Evolutionary conservation across 1,140 invertebrate genomes (phyloP), one percentile per base, ranked within the genome.

Genomic region (Hyphantria cunea): DNA sequence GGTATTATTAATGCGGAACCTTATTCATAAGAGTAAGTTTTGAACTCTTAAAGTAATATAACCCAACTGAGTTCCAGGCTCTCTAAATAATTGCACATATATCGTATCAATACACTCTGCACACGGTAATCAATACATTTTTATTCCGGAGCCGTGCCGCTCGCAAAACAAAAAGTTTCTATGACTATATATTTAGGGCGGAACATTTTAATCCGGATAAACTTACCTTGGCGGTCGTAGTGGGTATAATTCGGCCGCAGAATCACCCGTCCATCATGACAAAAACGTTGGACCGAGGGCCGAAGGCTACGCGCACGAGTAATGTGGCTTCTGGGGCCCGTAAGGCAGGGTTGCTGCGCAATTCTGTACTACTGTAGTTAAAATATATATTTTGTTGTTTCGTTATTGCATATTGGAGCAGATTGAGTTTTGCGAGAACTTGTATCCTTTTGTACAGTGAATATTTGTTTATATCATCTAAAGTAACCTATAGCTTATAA

Each of bases 231-330:
- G 34, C 47, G 48, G 15, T 47, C 48, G 32, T 60, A 60, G 50
- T 47, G 56, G 47, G 48, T 12, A 32, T 42, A 51, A 50, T 51
- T 51, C 56, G 13, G 15, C 54, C 56, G 39, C 47, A 51, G 32
- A 58, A 58, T 58, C 49, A 60, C 56, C 56, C 48, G 56, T 60
- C 39, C 56, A 47, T 60, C 56, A 60, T 60, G 56, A 51, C 56
- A 60, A 51, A 60, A 51, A 51, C 45, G 31, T 15, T 34, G 34
- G 12, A 47, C 48, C 48, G 56, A 42, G 39, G 56, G 47, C 33
- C 48, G 39, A 44, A 44, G 56, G 47, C 42, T 60, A 37, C 25
- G 45, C 44, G 48, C 48, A 60, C 49, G 42, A 60, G 56, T 60
- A 60, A 60, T 60, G 56, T 60, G 56, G 48, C 48, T 50, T 60